These are phyloP conservation scores for Smithornis capensis DNA, from an alignment of 2,113 vertebrate species.

Conservation along the genomic window DNA sequence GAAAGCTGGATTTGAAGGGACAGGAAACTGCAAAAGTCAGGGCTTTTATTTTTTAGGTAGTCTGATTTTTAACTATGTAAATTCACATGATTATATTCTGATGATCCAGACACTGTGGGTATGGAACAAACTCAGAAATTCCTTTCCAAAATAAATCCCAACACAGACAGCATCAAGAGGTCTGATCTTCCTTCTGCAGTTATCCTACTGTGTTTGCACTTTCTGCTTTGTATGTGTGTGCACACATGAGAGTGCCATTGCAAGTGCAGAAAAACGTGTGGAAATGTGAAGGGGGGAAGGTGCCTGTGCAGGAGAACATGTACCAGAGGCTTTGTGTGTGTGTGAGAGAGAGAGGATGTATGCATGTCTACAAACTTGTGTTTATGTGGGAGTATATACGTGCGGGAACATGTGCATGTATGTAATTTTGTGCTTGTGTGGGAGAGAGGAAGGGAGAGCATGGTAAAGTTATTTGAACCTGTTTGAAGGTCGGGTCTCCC, in stretches of 20 bases:
- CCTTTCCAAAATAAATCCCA: conserved; percentile 16
- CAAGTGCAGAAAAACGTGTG: not conserved
- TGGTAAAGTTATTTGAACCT: conserved; percentile 63
- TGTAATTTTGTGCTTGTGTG: conserved; percentile 35
- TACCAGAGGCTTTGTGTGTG: not conserved
- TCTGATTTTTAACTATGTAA: conserved; percentile 42
- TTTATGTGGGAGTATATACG: not conserved
- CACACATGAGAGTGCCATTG: not conserved
- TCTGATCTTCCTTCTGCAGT: not conserved
- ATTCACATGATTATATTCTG: not conserved
- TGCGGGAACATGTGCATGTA: not conserved
- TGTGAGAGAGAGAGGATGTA: not conserved
- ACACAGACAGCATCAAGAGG: not conserved
- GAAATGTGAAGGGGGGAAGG: not conserved
- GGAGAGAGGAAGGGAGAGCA: conserved; percentile 40
- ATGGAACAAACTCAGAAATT: not conserved
- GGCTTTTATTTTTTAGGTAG: not conserved
- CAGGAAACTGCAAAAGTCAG: not conserved
- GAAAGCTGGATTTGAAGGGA: not conserved
- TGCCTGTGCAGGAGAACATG: not conserved
- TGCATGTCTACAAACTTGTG: not conserved
- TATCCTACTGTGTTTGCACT: not conserved
- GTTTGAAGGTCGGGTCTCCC: conserved; percentile 72
- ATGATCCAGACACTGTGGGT: not conserved
- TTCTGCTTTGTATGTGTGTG: not conserved